Conservation (phyloP, 2,113 vertebrate species). For the Pluvialis apricaria region DNA sequence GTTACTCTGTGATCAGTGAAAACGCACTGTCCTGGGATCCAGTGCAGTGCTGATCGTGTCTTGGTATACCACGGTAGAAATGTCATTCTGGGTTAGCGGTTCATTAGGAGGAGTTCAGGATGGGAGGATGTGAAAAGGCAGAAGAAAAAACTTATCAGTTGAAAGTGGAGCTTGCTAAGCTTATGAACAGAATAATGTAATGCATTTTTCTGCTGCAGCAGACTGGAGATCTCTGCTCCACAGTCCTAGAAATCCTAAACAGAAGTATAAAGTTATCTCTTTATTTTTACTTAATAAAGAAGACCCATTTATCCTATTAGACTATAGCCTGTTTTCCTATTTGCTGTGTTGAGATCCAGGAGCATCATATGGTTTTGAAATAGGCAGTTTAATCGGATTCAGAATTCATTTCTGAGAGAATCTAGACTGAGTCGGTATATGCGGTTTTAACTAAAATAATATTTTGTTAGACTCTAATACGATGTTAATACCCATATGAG, state of each 20-base stretch:
- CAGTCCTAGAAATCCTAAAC: neutral
- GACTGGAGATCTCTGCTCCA: neutral
- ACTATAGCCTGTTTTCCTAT: constrained; percentile 2
- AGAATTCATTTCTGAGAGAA: constrained; percentile 45
- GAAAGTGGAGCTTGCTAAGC: neutral
- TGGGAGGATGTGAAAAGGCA: neutral
- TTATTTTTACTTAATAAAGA: neutral
- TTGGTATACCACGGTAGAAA: neutral
- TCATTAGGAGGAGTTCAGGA: neutral
- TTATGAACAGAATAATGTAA: neutral
- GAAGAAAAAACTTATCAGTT: neutral
- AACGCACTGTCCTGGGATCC: neutral
- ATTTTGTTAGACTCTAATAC: constrained; percentile 77
- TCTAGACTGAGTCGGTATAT: constrained; percentile 59
- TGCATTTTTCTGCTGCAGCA: neutral
- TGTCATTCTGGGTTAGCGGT: neutral
- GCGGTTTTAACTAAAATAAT: constrained; percentile 76
- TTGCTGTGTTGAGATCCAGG: constrained; percentile 39
- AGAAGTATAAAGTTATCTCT: neutral
- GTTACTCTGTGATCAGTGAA: neutral
- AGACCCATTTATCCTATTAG: neutral
- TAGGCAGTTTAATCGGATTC: constrained; percentile 49
- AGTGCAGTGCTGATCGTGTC: neutral
- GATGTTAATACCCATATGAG: constrained; percentile 72
- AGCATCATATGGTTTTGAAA: constrained; percentile 34